These are phyloP conservation scores for Diachasma alloeum DNA, from an alignment of 1,140 invertebrate genomes.

Conservation along the genomic window DNA sequence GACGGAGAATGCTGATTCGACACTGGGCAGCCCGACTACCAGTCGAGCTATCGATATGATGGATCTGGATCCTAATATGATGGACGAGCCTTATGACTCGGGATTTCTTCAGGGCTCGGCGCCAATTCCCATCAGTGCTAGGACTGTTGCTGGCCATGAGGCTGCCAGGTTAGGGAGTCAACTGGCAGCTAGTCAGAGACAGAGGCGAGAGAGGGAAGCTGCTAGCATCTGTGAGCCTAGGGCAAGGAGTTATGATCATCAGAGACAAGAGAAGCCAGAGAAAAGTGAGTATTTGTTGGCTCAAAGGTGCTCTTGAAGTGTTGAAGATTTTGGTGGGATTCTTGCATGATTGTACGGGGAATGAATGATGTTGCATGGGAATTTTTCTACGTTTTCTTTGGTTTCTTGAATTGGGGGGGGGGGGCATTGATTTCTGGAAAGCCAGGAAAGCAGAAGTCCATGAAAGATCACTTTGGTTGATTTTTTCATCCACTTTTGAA, in stretches of 20 bases:
- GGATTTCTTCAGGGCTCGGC: constrained; percentile 62
- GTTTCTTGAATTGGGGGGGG: too few species aligned
- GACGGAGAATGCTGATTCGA: constrained; percentile 48
- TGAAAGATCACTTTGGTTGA: background rate
- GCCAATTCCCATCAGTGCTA: constrained; percentile 66
- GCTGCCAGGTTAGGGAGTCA: constrained; percentile 77
- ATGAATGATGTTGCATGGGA: background rate
- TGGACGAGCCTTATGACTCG: constrained; percentile 63
- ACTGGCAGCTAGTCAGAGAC: constrained; percentile 70
- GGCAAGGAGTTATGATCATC: constrained; percentile 73
- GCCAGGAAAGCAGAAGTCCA: background rate
- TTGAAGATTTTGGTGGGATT: background rate
- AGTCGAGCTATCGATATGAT: constrained; percentile 62
- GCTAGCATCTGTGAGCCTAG: constrained; percentile 63
- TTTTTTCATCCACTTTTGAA: too few species aligned
- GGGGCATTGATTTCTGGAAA: too few species aligned
- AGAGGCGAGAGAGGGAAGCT: constrained; percentile 60
- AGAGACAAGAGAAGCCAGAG: constrained; percentile 63
- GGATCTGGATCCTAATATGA: constrained; percentile 61
- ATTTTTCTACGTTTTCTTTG: background rate
- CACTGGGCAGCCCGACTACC: constrained; percentile 57
- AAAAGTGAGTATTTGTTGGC: constrained; percentile 64
- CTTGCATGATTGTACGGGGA: background rate
- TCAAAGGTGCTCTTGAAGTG: background rate
- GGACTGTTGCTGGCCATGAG: constrained; percentile 81